Conservation (phyloP, 2,113 vertebrate genomes). For the Campylomormyrus numenius region DNA sequence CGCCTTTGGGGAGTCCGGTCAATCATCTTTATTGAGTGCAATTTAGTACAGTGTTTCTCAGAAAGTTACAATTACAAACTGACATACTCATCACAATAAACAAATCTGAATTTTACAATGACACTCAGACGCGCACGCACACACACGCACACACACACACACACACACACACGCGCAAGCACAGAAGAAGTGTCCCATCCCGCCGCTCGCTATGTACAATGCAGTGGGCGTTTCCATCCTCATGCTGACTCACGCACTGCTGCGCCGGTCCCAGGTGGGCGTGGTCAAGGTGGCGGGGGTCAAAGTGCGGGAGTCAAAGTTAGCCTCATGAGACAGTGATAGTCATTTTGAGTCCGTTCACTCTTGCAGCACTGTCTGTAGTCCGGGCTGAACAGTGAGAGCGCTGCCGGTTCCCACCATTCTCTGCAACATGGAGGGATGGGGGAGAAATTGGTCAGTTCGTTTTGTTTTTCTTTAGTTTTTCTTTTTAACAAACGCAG, state of each 20-base stretch:
- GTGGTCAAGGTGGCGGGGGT: constrained; percentile 3
- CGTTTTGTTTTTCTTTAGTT: neutral
- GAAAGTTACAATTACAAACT: constrained; percentile 33
- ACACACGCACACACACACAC: neutral
- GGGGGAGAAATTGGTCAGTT: neutral
- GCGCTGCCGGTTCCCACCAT: neutral
- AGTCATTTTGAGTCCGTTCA: neutral
- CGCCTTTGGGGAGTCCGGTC: neutral
- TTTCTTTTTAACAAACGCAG: neutral
- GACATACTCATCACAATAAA: constrained; percentile 32
- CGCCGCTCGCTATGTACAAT: constrained; percentile 21
- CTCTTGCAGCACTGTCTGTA: neutral
- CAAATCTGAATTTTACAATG: constrained; percentile 25
- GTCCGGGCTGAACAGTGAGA: neutral
- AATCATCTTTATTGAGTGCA: constrained; percentile 29
- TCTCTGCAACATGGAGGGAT: neutral
- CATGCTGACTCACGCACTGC: constrained; percentile 23
- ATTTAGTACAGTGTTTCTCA: constrained; percentile 31
- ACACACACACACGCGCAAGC: neutral
- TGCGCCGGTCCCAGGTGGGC: neutral
- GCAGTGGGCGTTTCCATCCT: constrained; percentile 1
- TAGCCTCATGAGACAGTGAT: neutral
- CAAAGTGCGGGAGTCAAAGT: neutral
- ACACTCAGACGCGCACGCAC: neutral
- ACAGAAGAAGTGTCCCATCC: neutral